phyloP scores from a whole-genome alignment of 2,888 invertebrate species.

The Drosophila siamana region DNA sequence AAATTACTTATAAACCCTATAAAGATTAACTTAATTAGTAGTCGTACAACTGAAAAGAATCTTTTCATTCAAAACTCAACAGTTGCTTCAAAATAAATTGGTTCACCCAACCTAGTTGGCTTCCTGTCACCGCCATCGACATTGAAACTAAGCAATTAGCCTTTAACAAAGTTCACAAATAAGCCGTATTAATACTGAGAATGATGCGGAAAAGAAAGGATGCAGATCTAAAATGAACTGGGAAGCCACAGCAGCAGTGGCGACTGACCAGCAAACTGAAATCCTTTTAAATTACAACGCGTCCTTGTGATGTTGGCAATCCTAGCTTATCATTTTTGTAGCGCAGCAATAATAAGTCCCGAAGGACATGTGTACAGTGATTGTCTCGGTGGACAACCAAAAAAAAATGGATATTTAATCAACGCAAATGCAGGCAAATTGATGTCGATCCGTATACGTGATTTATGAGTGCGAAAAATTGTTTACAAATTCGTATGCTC shows the following conservation, averaged over 20 bases:
- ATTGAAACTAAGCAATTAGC: conserved; percentile 57
- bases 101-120: no score
- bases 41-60: no score
- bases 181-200: conserved; percentile 16
- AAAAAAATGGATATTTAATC: conserved; percentile 44
- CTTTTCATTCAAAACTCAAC: no score
- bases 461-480: background rate
- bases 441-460: background rate
- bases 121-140: no score
- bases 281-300: conserved; percentile 47
- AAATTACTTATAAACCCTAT: no score
- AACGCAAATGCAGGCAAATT: conserved; percentile 24
- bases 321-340: conserved; percentile 44
- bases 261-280: conserved; percentile 26
- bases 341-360: conserved; percentile 52
- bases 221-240: conserved; percentile 35
- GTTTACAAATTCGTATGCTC: background rate
- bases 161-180: conserved; percentile 50
- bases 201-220: no score
- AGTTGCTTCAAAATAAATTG: no score
- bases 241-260: conserved; percentile 37
- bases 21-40: no score
- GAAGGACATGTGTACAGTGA: conserved; percentile 43
- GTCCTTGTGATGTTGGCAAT: background rate
- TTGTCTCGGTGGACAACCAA: conserved; percentile 11